phyloP scores from a whole-genome alignment of 2,113 vertebrate species.

The Perccottus glenii region DNA sequence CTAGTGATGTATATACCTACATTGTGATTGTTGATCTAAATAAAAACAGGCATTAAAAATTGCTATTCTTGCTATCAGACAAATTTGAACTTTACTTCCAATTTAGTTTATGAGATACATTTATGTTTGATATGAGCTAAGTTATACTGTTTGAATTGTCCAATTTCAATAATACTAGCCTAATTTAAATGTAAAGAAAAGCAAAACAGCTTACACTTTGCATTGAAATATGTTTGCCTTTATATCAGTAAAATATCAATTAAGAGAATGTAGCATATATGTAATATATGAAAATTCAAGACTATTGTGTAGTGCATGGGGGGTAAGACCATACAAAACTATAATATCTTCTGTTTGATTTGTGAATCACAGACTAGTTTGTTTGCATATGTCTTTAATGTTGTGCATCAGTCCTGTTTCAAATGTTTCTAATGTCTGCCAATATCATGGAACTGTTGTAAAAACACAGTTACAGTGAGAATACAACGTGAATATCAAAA shows the following conservation, averaged over 20 bases:
- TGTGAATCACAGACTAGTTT: slow-evolving; percentile 74
- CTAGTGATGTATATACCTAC: slow-evolving; percentile 75
- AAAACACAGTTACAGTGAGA: slow-evolving; percentile 51
- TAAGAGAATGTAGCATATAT: slow-evolving; percentile 82
- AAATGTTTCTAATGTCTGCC: slow-evolving; percentile 67
- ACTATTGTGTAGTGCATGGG: slow-evolving; percentile 79
- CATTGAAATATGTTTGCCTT: slow-evolving; percentile 79
- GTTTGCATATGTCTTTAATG: slow-evolving; percentile 71
- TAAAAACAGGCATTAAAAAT: slow-evolving; percentile 65
- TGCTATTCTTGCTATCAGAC: slow-evolving; percentile 75
- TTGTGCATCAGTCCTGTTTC: slow-evolving; percentile 74
- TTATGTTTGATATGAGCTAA: slow-evolving; percentile 80
- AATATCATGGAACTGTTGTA: slow-evolving; percentile 58
- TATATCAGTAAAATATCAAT: slow-evolving; percentile 80
- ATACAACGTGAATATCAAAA: slow-evolving; percentile 50
- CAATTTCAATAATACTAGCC: slow-evolving; percentile 67
- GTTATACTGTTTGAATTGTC: slow-evolving; percentile 74
- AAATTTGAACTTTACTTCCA: slow-evolving; percentile 70
- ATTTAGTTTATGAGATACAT: slow-evolving; percentile 73
- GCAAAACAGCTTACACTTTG: slow-evolving; percentile 75
- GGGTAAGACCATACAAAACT: slow-evolving; percentile 71
- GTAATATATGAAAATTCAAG: slow-evolving; percentile 78
- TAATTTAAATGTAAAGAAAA: slow-evolving; percentile 78
- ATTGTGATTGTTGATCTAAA: slow-evolving; percentile 78
- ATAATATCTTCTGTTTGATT: slow-evolving; percentile 75